Base-by-base conservation (phyloP, 1,140 invertebrate species). In the Lepidurus couesii region DNA sequence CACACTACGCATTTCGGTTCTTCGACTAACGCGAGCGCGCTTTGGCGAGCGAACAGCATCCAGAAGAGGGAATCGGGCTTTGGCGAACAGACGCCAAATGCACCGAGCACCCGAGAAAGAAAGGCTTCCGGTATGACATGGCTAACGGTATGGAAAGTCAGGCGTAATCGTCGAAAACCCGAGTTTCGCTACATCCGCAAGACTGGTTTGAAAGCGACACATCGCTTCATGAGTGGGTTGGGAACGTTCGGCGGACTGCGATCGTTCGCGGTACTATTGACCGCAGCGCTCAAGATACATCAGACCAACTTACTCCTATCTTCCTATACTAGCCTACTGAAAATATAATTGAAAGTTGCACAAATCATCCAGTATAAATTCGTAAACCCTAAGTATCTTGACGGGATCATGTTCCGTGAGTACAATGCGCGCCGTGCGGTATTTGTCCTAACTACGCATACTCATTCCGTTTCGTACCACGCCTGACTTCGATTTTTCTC, bases 401-500 rank as follows among this genome's bases (percentile, higher is more conserved):
- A 34, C 34, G 34, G 34, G 34, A 4, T 34, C 4, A 34, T 34
- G 34, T 34, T 34, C 34, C 34, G 34, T 34, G 3, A 34, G 3
- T 34, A 34, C 34, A 0, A 34, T 34, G 34, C 34, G 34, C 34
- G 34, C 34, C 34, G 34, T n/a, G 53, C 53, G 21, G 21, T 65
- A 21, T 21, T 65, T 13, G 53, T 0, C 53, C 3, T 2, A n/a
- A 65, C 21, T 13, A 65, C 53, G 13, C 53, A 65, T 65, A 13
- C 53, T 65, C 13, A 65, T 65, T 65, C 13, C 13, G 53, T 65
- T 65, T 21, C 10, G 45, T 16, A 47, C 10, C 45, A 16, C 45
- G 53, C 53, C 21, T 65, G 53, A 13, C 53, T 65, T 65, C 53
- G 53, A 65, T 65, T 65, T 65, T 65, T 65, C 53, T 65, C 53